phyloP scores from a whole-genome alignment of 2,888 invertebrate species.

The Lasioglossum vierecki region DNA sequence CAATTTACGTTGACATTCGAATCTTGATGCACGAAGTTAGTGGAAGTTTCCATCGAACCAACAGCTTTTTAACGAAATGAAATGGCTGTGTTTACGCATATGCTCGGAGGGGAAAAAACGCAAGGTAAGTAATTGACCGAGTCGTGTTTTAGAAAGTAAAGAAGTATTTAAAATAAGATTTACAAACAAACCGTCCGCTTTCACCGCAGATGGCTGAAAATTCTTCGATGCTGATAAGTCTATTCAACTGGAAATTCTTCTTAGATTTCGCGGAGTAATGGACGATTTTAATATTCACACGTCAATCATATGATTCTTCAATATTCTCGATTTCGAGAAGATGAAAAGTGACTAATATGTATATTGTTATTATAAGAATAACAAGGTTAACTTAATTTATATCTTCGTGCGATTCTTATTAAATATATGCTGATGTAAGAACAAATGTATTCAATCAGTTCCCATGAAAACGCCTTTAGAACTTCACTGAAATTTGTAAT shows the following conservation, averaged over 20 bases:
- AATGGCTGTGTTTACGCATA: not conserved
- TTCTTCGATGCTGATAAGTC: not conserved
- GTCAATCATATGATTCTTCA: not conserved
- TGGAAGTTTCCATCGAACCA: not conserved
- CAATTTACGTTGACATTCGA: not conserved
- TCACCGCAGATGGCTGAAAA: not conserved
- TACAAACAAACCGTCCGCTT: conserved; percentile 15
- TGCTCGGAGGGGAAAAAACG: not conserved
- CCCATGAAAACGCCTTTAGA: too few relatives aligned
- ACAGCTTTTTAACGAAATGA: not conserved
- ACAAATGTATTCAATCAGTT: too few relatives aligned
- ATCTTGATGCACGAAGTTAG: not conserved
- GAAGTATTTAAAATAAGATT: conserved; percentile 12
- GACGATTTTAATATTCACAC: not conserved
- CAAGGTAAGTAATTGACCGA: not conserved
- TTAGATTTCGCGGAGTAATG: not conserved
- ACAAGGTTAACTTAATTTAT: too few relatives aligned
- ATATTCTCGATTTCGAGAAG: not conserved
- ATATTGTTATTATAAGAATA: too few relatives aligned
- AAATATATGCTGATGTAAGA: too few relatives aligned
- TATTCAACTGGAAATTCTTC: not conserved
- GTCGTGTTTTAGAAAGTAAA: conserved; percentile 13
- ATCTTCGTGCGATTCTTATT: too few relatives aligned
- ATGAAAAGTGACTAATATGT: not conserved
- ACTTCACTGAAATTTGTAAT: too few relatives aligned